Conservation (phyloP, 2,797 vertebrate genomes). For the Mycteria americana region DNA sequence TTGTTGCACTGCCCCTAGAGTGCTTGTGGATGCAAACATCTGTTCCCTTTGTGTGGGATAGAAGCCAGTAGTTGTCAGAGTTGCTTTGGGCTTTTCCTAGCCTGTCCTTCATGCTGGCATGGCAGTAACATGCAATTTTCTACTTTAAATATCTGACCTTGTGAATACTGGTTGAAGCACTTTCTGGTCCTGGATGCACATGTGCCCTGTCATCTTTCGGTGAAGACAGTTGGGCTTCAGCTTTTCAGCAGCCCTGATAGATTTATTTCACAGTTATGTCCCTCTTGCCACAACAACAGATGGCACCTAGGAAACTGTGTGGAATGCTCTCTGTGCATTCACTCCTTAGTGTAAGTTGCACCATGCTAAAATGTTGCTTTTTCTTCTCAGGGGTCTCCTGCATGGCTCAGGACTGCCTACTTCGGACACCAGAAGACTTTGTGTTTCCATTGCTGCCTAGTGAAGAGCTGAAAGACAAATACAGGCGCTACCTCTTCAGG, state of each 20-base stretch:
- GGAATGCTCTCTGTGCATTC: neutral
- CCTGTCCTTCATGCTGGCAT: neutral
- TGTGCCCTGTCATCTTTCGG: neutral
- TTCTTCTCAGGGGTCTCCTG: slow-evolving; percentile 88
- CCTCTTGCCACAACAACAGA: slow-evolving; percentile 44
- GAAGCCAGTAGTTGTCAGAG: neutral
- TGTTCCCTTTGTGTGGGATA: neutral
- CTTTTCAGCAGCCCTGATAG: slow-evolving; percentile 34
- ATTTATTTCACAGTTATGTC: slow-evolving; percentile 40
- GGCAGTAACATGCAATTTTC: neutral
- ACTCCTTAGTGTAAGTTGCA: neutral
- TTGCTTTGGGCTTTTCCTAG: neutral
- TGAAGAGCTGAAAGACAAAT: slow-evolving; percentile 98
- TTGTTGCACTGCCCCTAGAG: neutral
- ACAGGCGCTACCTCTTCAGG: slow-evolving; percentile 99
- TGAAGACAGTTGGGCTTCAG: slow-evolving; percentile 8
- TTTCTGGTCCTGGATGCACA: neutral
- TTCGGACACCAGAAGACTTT: slow-evolving; percentile 95
- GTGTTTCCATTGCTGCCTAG: slow-evolving; percentile 93
- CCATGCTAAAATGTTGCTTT: neutral
- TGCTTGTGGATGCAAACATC: neutral
- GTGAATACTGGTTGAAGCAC: neutral
- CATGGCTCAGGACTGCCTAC: slow-evolving; percentile 98
- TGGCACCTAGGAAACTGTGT: neutral
- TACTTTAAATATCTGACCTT: neutral